Conservation (phyloP, 2,888 invertebrate genomes). For the Apodemia hepburni region DNA sequence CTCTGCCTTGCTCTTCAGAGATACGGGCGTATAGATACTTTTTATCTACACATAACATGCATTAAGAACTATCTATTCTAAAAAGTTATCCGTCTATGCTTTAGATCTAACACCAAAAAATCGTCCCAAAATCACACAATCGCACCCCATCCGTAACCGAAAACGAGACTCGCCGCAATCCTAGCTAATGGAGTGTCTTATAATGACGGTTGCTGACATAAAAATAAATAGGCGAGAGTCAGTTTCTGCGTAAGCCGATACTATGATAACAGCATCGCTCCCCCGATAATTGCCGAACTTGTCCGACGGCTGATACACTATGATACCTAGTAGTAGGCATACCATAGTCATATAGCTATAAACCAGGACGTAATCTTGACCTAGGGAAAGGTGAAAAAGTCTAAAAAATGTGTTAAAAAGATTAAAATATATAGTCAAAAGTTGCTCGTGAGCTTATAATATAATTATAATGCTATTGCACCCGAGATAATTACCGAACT, state of each 20-base stretch:
- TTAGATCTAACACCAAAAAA: slow-evolving; percentile 31
- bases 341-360: no score
- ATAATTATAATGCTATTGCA: no score
- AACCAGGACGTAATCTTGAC: no score
- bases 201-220: slow-evolving; percentile 80
- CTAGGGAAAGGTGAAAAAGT: no score
- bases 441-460: no score
- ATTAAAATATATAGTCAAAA: no score
- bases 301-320: slow-evolving; percentile 38
- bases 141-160: slow-evolving; percentile 76
- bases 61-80: no score
- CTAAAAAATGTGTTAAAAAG: no score
- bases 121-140: slow-evolving; percentile 43
- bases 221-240: slow-evolving; percentile 80
- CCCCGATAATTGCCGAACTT: slow-evolving; percentile 78
- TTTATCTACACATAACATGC: no score
- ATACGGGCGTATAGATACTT: no score
- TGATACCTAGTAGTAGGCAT: slow-evolving; percentile 35
- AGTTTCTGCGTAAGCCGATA: slow-evolving; percentile 80
- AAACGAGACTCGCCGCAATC: slow-evolving; percentile 76
- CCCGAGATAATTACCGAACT: no score
- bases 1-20: no score
- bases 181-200: slow-evolving; percentile 80
- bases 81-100: slow-evolving; percentile 17
- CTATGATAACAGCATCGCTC: slow-evolving; percentile 79